Evolutionary conservation across 2,113 vertebrate species (phyloP).

Genomic region (Genyomyrus donnyi): DNA sequence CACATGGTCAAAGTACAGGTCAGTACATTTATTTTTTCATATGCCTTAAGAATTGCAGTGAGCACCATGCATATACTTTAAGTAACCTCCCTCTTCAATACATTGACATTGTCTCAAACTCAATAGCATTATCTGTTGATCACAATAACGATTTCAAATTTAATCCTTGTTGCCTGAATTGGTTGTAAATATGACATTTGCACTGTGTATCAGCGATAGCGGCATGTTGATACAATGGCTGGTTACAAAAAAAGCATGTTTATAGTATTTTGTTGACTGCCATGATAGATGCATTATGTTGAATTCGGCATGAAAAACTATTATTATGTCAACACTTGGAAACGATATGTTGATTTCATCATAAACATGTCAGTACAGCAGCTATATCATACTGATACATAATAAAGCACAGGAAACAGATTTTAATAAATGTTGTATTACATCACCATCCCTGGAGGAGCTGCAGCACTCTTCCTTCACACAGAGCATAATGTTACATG

Average conservation of each 20-base stretch:
- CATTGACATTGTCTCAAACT: background rate
- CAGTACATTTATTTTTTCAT: constrained; percentile 29
- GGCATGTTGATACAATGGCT: background rate
- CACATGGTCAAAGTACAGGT: constrained; percentile 56
- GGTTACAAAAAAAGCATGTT: background rate
- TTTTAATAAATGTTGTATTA: background rate
- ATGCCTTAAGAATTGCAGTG: background rate
- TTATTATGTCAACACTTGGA: constrained; percentile 33
- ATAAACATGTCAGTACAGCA: constrained; percentile 41
- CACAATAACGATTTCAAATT: background rate
- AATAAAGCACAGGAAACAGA: background rate
- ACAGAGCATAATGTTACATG: background rate
- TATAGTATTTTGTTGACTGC: background rate
- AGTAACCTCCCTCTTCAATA: background rate
- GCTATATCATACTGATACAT: background rate
- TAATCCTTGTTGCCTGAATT: background rate
- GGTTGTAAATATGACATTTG: background rate
- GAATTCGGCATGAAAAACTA: background rate
- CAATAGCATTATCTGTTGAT: background rate
- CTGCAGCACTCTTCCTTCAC: background rate
- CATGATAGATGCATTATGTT: background rate
- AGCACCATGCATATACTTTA: background rate
- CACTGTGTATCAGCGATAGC: background rate
- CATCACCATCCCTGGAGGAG: background rate
- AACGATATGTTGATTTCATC: constrained; percentile 33